These are phyloP conservation scores for Cyprinodon variegatus DNA, from an alignment of 2,113 vertebrate species.

Conservation along the genomic window DNA sequence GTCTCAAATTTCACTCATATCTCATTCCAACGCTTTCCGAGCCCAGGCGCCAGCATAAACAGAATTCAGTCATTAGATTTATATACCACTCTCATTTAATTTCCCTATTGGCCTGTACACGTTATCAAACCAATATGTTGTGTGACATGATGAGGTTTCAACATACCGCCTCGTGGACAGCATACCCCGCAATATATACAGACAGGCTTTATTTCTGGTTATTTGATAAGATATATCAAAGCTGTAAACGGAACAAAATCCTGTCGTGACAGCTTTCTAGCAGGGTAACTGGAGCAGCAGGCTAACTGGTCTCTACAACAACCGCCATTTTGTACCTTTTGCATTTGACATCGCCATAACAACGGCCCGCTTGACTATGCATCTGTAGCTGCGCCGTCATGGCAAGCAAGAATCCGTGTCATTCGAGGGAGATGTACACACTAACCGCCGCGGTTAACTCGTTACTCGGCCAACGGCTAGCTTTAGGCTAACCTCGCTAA, in stretches of 20 bases:
- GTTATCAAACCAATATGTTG: not conserved
- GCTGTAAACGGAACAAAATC: not conserved
- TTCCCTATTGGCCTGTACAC: not conserved
- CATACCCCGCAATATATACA: not conserved
- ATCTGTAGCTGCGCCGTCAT: constrained; percentile 68
- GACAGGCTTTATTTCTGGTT: not conserved
- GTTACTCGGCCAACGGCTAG: constrained; percentile 45
- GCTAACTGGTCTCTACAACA: constrained; percentile 78
- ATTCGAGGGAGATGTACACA: constrained; percentile 24
- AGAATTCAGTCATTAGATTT: not conserved
- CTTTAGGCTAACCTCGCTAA: constrained; percentile 57
- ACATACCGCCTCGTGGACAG: not conserved
- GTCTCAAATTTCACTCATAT: constrained; percentile 15
- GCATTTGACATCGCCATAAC: constrained; percentile 87
- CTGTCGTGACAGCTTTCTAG: constrained; percentile 61
- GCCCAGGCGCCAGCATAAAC: not conserved
- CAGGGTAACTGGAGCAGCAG: constrained; percentile 48
- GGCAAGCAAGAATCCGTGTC: constrained; percentile 54
- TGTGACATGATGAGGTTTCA: not conserved
- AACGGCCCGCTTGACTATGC: constrained; percentile 78
- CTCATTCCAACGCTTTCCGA: not conserved
- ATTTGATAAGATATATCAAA: not conserved
- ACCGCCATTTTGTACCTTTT: constrained; percentile 87
- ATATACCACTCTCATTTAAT: not conserved
- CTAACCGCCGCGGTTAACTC: constrained; percentile 19